Evolutionary conservation across 2,797 vertebrate species (phyloP).

Genomic region (Centropyge bicolor): DNA sequence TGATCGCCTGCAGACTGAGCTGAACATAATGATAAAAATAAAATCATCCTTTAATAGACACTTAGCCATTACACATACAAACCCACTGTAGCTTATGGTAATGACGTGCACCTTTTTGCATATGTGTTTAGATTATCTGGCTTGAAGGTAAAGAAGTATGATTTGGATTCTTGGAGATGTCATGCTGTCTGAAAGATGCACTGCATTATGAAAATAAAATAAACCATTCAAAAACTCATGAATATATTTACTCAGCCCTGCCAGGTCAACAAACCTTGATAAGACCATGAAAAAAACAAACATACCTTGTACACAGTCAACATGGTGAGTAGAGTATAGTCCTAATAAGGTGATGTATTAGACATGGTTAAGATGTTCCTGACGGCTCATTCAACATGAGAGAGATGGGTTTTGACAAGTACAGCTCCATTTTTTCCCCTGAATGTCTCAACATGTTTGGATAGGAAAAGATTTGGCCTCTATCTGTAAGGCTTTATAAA

Average conservation of each 20-base stretch:
- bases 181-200: conserved; percentile 54
- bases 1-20: conserved; percentile 17
- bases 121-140: conserved; percentile 36
- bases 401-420: conserved; percentile 13
- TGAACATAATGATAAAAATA: conserved; percentile 35
- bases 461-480: conserved; percentile 30
- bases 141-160: conserved; percentile 34
- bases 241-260: conserved; percentile 68
- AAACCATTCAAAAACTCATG: conserved; percentile 69
- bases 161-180: conserved; percentile 56
- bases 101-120: conserved; percentile 44
- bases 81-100: conserved; percentile 32
- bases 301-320: conserved; percentile 23
- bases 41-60: conserved; percentile 52
- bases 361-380: conserved; percentile 37
- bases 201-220: conserved; percentile 58
- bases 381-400: conserved; percentile 23
- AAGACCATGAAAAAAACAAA: conserved; percentile 62
- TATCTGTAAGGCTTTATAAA: conserved; percentile 63
- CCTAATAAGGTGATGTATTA: conserved; percentile 37
- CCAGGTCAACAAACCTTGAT: conserved; percentile 63
- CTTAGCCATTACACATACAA: conserved; percentile 34
- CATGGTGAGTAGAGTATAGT: conserved; percentile 37
- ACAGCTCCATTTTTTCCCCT: conserved; percentile 11
- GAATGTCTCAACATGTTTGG: conserved; percentile 45